Conservation (phyloP, 23 tunicate genomes). For the Halocynthia aurantium region DNA sequence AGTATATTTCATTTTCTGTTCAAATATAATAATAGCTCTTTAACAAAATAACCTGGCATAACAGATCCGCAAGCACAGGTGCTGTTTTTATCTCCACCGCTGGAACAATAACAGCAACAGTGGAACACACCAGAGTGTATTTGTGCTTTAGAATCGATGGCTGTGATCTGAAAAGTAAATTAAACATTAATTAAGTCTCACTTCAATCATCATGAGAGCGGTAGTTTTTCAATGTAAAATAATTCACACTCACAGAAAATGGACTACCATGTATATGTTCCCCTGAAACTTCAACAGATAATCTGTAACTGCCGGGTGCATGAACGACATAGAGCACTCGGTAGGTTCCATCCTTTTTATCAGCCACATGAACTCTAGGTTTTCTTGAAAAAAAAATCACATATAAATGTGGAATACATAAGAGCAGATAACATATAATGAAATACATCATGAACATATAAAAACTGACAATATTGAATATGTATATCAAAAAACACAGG, state of each 20-base stretch:
- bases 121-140: constrained; percentile 22
- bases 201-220: too few relatives aligned
- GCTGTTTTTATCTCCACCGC: constrained; percentile 22
- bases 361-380: constrained; percentile 20
- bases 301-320: constrained; percentile 10
- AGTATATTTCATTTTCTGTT: too few relatives aligned
- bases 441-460: too few relatives aligned
- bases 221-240: too few relatives aligned
- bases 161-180: neutral
- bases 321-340: constrained; percentile 14
- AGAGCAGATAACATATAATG: too few relatives aligned
- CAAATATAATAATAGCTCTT: too few relatives aligned
- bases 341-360: constrained; percentile 19
- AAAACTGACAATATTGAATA: too few relatives aligned
- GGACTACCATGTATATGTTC: constrained; percentile 20
- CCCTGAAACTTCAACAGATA: constrained; percentile 16
- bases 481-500: too few relatives aligned
- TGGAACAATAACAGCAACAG: constrained; percentile 20
- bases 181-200: too few relatives aligned
- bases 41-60: neutral
- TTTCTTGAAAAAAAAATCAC: neutral
- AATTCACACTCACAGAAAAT: neutral
- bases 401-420: too few relatives aligned
- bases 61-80: constrained; percentile 18
- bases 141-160: constrained; percentile 17